Evolutionary conservation across 2,113 vertebrate genomes (phyloP), one percentile per base, ranked within the genome.

Genomic region (Oophaga pumilio): DNA sequence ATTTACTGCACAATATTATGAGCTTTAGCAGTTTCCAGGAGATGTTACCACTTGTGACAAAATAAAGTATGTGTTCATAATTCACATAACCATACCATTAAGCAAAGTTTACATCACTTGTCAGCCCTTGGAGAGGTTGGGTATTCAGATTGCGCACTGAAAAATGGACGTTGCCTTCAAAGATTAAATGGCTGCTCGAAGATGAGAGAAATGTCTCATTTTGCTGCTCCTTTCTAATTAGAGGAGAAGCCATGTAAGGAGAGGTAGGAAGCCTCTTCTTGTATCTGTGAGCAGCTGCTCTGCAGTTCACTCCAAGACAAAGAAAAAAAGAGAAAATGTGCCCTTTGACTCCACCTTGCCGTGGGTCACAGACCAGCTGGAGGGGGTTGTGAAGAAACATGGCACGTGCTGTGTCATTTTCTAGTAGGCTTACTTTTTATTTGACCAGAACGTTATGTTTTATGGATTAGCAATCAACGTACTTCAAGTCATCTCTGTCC

Each of bases 281-380:
- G n/a, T 83, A 50, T 71, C n/a, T n/a, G 28, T 28, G 53, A 57
- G 80, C 86, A 88, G 86, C 86, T 88, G 86, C 71, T 83, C 33
- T 77, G 26, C 59, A 88, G 82, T 64, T 88, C 80, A 76, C 69
- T 52, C 59, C 1, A 28, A 82, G 81, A 84, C 69, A 77, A 88
- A 88, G 69, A 52, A 60, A 84, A 53, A 68, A 73, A 13, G 82
- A 82, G 80, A 88, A 88, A 84, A 50, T 49, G 59, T 68, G 87
- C 87, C 80, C 87, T 84, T 76, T 88, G 87, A 83, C 87, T 83
- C 59, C 17, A 77, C 71, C 81, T 74, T 88, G 71, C 87, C 76
- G 87, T 84, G 87, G 87, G 87, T 88, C 87, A 88, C 15, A 77
- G 71, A 82, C 71, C 81, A 88, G 80, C 87, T 84, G 80, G 73